A percentile compares a stretch with the other conserved stretches of the same genome.
Conservation (phyloP, 2,888 invertebrate species). For the Magallana nippona region DNA sequence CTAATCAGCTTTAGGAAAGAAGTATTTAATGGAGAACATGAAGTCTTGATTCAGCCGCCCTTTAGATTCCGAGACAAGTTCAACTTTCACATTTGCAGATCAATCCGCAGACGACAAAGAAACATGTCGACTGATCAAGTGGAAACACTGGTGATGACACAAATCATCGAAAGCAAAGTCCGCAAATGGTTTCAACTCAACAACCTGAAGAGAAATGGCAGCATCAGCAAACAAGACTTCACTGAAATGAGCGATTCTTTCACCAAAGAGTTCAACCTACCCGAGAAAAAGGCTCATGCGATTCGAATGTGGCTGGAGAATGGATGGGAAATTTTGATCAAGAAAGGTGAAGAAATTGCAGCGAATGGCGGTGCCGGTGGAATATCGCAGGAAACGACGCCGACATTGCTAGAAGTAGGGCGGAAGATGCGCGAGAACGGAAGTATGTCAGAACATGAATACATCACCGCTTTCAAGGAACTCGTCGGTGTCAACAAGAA, state of each 20-base stretch:
- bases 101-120: not conserved
- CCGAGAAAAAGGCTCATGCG: conserved; percentile 55
- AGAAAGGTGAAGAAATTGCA: conserved; percentile 47
- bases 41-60: too few relatives aligned
- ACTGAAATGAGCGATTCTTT: conserved; percentile 62
- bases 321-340: conserved; percentile 62
- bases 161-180: conserved; percentile 59
- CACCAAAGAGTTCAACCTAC: conserved; percentile 58
- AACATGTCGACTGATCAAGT: not conserved
- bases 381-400: conserved; percentile 50
- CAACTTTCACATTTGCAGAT: too few relatives aligned
- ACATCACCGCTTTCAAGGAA: conserved; percentile 62
- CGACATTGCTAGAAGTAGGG: conserved; percentile 56
- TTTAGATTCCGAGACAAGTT: too few relatives aligned
- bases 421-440: conserved; percentile 57
- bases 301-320: conserved; percentile 64
- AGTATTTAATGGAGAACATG: too few relatives aligned
- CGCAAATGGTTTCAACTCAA: conserved; percentile 67
- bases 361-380: conserved; percentile 41
- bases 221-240: conserved; percentile 61
- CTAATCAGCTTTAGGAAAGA: too few relatives aligned
- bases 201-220: conserved; percentile 64
- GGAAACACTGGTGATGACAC: conserved; percentile 40
- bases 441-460: conserved; percentile 65
- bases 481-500: conserved; percentile 56